phyloP scores from a whole-genome alignment of 1,140 invertebrate species.

The Drosophila pandora region DNA sequence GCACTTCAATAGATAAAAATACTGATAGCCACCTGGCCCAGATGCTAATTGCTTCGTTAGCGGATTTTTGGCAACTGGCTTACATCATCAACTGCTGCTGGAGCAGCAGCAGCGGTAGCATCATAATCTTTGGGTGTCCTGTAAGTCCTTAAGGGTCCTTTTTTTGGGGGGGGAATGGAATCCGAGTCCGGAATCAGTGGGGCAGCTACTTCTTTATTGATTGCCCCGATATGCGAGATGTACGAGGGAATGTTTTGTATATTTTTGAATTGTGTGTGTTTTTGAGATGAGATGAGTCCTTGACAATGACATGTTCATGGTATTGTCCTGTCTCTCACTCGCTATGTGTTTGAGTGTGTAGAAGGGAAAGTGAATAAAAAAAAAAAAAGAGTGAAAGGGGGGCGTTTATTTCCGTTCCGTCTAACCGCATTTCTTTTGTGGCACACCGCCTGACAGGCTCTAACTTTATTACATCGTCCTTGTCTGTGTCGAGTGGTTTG shows the following conservation, averaged over 20 bases:
- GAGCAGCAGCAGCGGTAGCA: background rate
- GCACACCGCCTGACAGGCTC: slow-evolving; percentile 66
- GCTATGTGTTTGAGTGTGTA: background rate
- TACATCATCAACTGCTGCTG: background rate
- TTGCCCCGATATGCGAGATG: slow-evolving; percentile 35
- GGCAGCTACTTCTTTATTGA: slow-evolving; percentile 61
- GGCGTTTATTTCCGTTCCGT: slow-evolving; percentile 25
- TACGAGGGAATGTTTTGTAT: slow-evolving; percentile 5
- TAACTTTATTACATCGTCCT: slow-evolving; percentile 77
- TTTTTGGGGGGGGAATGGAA: background rate
- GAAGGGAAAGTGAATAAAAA: background rate
- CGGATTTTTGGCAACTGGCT: slow-evolving; percentile 49
- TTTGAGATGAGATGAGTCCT: slow-evolving; percentile 23
- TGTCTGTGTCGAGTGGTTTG: slow-evolving; percentile 64
- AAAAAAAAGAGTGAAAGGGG: background rate
- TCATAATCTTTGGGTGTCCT: background rate
- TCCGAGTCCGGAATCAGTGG: slow-evolving; percentile 39
- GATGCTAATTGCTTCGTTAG: slow-evolving; percentile 74
- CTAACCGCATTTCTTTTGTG: slow-evolving; percentile 71
- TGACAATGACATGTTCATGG: slow-evolving; percentile 49
- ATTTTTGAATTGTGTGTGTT: slow-evolving; percentile 31
- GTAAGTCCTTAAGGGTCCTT: background rate
- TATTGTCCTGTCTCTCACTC: background rate
- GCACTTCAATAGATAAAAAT: background rate
- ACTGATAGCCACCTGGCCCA: slow-evolving; percentile 18